Conservation (phyloP, 2,888 invertebrate genomes). For the Carcina quercana region DNA sequence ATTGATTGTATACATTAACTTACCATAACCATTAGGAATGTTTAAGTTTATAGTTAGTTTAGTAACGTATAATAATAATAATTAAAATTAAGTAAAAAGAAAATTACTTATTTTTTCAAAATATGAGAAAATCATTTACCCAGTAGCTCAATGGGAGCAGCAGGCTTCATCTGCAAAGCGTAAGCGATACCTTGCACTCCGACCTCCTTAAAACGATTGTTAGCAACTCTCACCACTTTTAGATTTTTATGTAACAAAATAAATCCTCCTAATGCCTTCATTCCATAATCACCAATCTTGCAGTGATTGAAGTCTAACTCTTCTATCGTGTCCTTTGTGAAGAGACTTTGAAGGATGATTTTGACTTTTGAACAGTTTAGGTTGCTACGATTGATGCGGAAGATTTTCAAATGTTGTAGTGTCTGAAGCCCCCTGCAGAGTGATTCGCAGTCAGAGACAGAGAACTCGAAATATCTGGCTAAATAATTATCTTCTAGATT, state of each 20-base stretch:
- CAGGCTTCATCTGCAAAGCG: slow-evolving; percentile 64
- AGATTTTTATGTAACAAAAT: slow-evolving; percentile 60
- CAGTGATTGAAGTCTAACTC: slow-evolving; percentile 80
- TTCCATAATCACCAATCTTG: slow-evolving; percentile 76
- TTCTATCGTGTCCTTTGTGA: slow-evolving; percentile 64
- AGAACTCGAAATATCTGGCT: slow-evolving; percentile 76
- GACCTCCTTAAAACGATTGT: slow-evolving; percentile 69
- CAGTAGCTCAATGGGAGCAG: slow-evolving; percentile 59
- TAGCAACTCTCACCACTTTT: slow-evolving; percentile 64
- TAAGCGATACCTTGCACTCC: slow-evolving; percentile 73
- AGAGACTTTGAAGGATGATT: slow-evolving; percentile 68
- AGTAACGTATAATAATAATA: too few relatives aligned
- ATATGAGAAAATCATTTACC: slow-evolving; percentile 27
- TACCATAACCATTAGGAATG: too few relatives aligned
- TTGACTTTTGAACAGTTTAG: slow-evolving; percentile 75
- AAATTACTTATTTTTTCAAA: not conserved
- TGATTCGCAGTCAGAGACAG: slow-evolving; percentile 71
- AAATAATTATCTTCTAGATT: slow-evolving; percentile 68
- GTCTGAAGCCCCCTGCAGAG: slow-evolving; percentile 68
- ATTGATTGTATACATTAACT: too few relatives aligned
- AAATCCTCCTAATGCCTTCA: slow-evolving; percentile 76
- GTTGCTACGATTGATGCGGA: slow-evolving; percentile 76
- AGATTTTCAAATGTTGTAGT: slow-evolving; percentile 58
- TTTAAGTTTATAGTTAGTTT: too few relatives aligned
- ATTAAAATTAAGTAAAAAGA: not conserved